These are phyloP conservation scores for Corapipo altera DNA, from an alignment of 2,113 vertebrate genomes.

Conservation along the genomic window DNA sequence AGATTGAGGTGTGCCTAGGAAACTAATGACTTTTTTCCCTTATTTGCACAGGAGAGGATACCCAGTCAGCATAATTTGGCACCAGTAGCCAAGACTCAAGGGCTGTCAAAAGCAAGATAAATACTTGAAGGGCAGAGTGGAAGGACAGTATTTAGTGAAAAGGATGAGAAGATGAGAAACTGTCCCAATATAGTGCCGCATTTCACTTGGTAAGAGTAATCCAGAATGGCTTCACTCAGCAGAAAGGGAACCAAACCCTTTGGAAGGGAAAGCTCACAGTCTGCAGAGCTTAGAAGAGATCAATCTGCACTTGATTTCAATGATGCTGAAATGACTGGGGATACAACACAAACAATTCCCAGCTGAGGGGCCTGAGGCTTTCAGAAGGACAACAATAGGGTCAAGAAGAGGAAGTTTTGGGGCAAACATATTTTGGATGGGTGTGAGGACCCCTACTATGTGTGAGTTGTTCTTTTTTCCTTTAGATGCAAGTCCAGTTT, in stretches of 20 bases:
- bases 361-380: background rate
- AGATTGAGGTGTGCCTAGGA: background rate
- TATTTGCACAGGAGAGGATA: background rate
- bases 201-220: background rate
- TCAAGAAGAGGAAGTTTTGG: background rate
- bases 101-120: background rate
- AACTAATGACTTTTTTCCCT: background rate
- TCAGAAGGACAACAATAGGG: background rate
- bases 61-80: background rate
- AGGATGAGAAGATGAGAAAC: background rate
- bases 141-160: fast-evolving
- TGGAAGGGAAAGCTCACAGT: background rate
- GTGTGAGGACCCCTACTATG: background rate
- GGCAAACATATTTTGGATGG: background rate
- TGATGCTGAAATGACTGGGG: background rate
- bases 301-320: fast-evolving
- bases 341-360: background rate
- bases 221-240: background rate
- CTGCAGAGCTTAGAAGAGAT: background rate
- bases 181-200: fast-evolving
- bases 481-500: slow-evolving; percentile 17
- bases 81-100: background rate
- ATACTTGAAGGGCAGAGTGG: background rate
- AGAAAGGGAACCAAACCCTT: background rate
- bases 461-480: background rate